Conservation (phyloP, 2,113 vertebrate genomes). For the Scalopus aquaticus region DNA sequence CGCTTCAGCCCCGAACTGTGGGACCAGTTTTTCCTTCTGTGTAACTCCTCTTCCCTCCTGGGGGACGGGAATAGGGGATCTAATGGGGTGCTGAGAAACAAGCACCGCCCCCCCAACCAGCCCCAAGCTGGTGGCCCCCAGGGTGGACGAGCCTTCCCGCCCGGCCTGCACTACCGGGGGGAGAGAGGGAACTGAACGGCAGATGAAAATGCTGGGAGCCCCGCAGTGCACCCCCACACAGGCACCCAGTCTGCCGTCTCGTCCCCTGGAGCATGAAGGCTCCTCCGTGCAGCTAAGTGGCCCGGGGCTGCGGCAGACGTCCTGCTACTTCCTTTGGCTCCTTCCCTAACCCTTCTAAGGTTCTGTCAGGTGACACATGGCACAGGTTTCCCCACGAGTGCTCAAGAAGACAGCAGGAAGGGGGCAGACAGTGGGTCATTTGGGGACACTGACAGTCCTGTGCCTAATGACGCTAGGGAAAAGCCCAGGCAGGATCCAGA, state of each 20-base stretch:
- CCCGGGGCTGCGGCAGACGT: neutral
- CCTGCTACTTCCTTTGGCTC: no score
- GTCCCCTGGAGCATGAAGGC: neutral
- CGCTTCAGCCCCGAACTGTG: no score
- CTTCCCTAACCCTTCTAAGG: neutral
- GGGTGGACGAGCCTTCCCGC: no score
- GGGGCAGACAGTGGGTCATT: neutral
- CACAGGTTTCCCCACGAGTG: neutral
- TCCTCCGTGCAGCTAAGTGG: neutral
- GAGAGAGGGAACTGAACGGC: neutral
- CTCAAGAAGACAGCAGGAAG: neutral
- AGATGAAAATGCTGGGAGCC: neutral
- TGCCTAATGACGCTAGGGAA: neutral
- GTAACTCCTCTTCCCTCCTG: no score
- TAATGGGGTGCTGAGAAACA: no score
- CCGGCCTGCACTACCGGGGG: neutral
- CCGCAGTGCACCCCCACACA: rapidly evolving
- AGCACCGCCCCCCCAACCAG: no score
- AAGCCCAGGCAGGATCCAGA: neutral
- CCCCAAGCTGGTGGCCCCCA: no score
- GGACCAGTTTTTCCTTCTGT: no score
- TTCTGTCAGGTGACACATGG: neutral
- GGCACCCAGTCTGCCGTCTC: neutral
- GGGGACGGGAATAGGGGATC: no score
- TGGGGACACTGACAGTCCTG: neutral